Base-by-base conservation (phyloP, 2,888 invertebrate genomes). In the Eretmocerus hayati region DNA sequence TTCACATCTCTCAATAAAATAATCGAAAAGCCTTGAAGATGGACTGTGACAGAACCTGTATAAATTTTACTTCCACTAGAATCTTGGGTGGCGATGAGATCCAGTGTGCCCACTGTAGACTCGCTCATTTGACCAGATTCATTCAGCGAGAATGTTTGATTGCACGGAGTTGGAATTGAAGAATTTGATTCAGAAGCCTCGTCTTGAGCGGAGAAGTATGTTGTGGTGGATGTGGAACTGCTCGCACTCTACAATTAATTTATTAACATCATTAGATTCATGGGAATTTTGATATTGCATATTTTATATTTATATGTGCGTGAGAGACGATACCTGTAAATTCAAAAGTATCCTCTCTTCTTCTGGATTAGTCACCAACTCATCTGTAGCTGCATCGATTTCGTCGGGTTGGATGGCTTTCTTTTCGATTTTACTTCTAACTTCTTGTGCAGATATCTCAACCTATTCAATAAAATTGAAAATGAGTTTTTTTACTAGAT, bases 361-460 rank as follows among this genome's bases (percentile, higher is more conserved):
- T 33, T 48, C 62, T 16, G 37, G 5, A 6, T 26, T 39, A 22
- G 15, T 2, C 3, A 39, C 4, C 19, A 47, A 35, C 35, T 51
- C 19, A 13, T 40, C 16, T 13, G 13, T 11, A 11, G 35, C 20
- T 9, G 20, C 22, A 9, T 50, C 56, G 40, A 39, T 52, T 30
- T 46, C 51, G 16, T 56, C 54, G 20, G 43, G 48, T 47, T 47
- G 44, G 46, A 48, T 20, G 55, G 57, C 47, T 64, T 69, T 31
- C 58, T 55, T 36, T 62, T 54, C 21, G 89, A 75, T 38, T 26
- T 90, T 78, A 36, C 80, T 81, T 56, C 90, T 76, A 20, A 91
- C 86, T 60, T 89, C 89, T 56, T 83, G 82, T 3, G 90, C 90
- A 5, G 86, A 87, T 55, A 90, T 81, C 66, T 90, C 89, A 42